These are phyloP conservation scores for Xanthia icteritia DNA, from an alignment of 2,888 invertebrate genomes.

Conservation along the genomic window DNA sequence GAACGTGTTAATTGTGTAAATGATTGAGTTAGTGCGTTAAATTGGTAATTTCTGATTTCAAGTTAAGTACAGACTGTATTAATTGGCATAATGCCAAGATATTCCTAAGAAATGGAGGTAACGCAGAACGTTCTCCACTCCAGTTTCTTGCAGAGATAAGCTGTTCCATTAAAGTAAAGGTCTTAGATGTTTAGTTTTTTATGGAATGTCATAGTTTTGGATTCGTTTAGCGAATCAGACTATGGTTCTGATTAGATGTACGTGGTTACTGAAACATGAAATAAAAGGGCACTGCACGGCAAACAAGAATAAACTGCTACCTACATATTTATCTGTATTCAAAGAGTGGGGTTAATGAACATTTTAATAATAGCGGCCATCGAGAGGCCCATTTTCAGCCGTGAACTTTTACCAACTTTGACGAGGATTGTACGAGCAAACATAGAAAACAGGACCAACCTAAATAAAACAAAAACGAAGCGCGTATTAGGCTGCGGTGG, in stretches of 20 bases:
- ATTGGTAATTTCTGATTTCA: background rate
- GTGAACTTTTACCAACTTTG: background rate
- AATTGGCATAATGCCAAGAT: conserved; percentile 2
- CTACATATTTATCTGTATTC: background rate
- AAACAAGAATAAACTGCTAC: background rate
- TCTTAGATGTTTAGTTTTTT: background rate
- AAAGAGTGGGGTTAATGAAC: background rate
- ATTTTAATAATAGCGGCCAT: no score
- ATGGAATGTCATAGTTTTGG: background rate
- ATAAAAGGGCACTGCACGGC: background rate
- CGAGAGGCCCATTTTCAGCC: no score
- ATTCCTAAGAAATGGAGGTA: background rate
- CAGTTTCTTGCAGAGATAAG: background rate
- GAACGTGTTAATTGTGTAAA: conserved; percentile 10
- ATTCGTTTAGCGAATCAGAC: background rate
- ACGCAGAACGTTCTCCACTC: no score
- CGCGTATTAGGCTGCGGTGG: conserved; percentile 15
- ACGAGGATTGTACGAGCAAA: conserved; percentile 1
- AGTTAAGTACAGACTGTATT: background rate
- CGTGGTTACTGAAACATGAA: background rate
- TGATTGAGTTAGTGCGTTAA: conserved; percentile 21
- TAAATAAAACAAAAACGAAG: conserved; percentile 16
- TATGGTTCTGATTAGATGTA: background rate
- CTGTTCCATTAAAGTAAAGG: background rate
- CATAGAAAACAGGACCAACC: conserved; percentile 32